Evolutionary conservation across 2,888 invertebrate genomes (phyloP).

Genomic region (Gortyna flavago): DNA sequence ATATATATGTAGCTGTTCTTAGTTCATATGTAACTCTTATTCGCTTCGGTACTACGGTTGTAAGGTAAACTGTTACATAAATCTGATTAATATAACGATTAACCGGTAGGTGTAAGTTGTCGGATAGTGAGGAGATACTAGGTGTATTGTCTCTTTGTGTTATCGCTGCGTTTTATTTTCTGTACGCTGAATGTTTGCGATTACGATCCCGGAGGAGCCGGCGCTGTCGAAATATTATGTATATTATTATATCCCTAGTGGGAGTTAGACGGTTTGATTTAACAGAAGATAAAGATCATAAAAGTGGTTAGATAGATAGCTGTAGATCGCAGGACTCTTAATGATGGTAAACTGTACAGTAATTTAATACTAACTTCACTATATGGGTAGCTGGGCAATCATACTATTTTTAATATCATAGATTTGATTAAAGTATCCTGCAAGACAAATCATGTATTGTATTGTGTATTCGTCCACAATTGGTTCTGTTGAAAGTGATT

Average conservation of each 20-base stretch:
- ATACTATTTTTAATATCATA: constrained; percentile 87
- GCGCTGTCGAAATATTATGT: constrained; percentile 72
- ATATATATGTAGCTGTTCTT: constrained; percentile 78
- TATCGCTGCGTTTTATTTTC: constrained; percentile 73
- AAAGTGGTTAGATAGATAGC: constrained; percentile 82
- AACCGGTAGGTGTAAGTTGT: constrained; percentile 84
- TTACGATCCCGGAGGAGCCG: constrained; percentile 61
- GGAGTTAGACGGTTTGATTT: constrained; percentile 73
- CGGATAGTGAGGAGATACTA: constrained; percentile 81
- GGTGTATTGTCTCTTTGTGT: constrained; percentile 75
- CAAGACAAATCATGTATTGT: constrained; percentile 80
- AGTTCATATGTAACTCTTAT: constrained; percentile 81
- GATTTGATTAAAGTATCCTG: constrained; percentile 80
- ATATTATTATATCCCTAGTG: constrained; percentile 75
- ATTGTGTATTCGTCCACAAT: constrained; percentile 80
- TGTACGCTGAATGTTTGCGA: constrained; percentile 71
- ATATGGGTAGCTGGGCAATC: constrained; percentile 90
- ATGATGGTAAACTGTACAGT: constrained; percentile 85
- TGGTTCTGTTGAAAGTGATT: constrained; percentile 76
- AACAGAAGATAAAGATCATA: constrained; percentile 72
- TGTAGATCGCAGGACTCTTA: constrained; percentile 84
- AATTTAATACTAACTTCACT: constrained; percentile 88
- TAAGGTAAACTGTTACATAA: constrained; percentile 88
- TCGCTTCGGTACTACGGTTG: constrained; percentile 86
- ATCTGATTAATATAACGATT: constrained; percentile 88